Percentiles rank a stretch among this genome's conserved stretches.
These are phyloP conservation scores for Bubo bubo DNA, from an alignment of 2,113 vertebrate species.

Conservation along the genomic window DNA sequence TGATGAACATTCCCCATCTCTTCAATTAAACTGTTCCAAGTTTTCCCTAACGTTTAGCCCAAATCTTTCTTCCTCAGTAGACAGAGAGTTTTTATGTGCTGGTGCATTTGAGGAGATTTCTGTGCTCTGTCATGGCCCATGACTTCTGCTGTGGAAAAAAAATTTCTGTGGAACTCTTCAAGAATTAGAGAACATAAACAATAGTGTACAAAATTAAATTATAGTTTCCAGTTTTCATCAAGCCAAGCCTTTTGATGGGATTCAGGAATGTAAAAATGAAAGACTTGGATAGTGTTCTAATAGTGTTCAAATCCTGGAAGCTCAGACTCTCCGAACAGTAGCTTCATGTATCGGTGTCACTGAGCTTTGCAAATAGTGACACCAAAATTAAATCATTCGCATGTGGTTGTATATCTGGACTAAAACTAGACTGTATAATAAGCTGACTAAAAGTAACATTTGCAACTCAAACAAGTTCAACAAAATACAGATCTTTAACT, in stretches of 20 bases:
- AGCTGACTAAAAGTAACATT: neutral
- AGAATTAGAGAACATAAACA: neutral
- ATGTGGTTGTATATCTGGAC: neutral
- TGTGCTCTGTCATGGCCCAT: neutral
- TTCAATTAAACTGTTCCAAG: neutral
- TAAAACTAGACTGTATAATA: neutral
- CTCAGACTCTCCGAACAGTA: neutral
- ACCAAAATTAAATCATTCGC: neutral
- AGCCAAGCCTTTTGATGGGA: neutral
- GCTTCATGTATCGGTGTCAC: neutral
- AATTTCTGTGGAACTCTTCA: neutral
- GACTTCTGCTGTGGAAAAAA: neutral
- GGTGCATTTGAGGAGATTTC: neutral
- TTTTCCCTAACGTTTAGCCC: neutral
- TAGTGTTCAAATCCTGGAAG: neutral
- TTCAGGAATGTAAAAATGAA: neutral
- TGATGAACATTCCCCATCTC: neutral
- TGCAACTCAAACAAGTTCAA: neutral
- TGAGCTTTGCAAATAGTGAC: neutral
- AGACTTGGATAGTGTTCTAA: neutral
- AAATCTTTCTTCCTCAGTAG: neutral
- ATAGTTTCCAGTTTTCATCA: neutral
- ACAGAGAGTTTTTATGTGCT: neutral
- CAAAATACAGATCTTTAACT: neutral
- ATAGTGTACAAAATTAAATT: neutral